These are phyloP conservation scores for Trochalopteron elliotii DNA, from an alignment of 2,113 vertebrate species.

Conservation along the genomic window DNA sequence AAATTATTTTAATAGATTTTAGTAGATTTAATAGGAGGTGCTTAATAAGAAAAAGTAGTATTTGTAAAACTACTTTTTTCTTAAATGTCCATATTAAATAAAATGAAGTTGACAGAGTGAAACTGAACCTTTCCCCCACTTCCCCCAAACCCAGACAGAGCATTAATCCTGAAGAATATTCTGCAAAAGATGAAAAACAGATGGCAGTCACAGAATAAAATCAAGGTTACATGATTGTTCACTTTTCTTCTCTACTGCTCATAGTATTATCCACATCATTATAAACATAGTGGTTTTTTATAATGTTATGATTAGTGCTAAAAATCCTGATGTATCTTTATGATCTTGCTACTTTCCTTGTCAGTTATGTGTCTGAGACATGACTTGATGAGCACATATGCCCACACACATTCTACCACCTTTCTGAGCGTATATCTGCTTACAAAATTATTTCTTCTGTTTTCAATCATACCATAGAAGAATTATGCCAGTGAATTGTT, in stretches of 20 bases:
- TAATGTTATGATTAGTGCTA: constrained; percentile 8
- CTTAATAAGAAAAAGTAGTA: not conserved
- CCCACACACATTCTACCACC: not conserved
- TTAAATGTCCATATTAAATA: not conserved
- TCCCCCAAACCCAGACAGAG: not conserved
- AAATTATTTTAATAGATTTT: not conserved
- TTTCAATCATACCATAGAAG: not conserved
- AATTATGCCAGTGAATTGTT: not conserved
- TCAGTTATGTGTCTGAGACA: constrained; percentile 21
- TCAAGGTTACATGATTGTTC: constrained; percentile 29
- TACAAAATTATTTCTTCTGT: not conserved
- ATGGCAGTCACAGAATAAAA: constrained; percentile 20
- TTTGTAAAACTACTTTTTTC: not conserved
- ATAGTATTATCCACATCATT: not conserved
- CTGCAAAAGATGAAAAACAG: not conserved
- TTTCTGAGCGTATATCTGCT: not conserved
- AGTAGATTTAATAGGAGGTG: not conserved
- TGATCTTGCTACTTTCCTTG: constrained; percentile 48
- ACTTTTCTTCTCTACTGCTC: not conserved
- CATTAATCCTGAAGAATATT: not conserved
- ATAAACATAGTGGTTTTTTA: not conserved
- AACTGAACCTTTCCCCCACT: not conserved
- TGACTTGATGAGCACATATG: not conserved
- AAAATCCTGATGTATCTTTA: constrained; percentile 18
- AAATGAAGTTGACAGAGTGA: not conserved